Evolutionary conservation across 2,888 invertebrate species (phyloP).

Genomic region (Neoscelio sp.): DNA sequence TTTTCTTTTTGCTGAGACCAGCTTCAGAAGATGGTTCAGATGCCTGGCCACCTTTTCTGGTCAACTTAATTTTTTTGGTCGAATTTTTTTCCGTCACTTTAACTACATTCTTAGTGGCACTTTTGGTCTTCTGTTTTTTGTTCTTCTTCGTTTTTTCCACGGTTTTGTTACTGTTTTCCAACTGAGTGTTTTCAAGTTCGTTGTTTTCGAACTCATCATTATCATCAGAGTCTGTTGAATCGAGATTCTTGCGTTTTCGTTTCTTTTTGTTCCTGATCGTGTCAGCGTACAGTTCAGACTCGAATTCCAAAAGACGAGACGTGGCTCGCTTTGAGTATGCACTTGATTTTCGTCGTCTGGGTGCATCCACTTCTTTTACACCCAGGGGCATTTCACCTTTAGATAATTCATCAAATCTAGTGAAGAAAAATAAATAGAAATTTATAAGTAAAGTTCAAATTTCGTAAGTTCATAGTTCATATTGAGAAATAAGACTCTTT

Average conservation of each 20-base stretch:
- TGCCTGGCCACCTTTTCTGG: no score
- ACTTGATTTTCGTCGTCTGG: constrained; percentile 75
- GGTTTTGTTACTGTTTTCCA: not conserved
- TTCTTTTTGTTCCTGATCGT: constrained; percentile 68
- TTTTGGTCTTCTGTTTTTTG: constrained; percentile 10
- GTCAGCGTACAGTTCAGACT: constrained; percentile 83
- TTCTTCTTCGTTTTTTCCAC: not conserved
- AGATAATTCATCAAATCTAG: constrained; percentile 86
- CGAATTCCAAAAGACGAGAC: constrained; percentile 83
- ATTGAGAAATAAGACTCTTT: no score
- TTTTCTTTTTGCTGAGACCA: not conserved
- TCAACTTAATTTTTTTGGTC: constrained; percentile 1
- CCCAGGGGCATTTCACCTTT: constrained; percentile 88
- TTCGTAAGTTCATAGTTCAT: no score
- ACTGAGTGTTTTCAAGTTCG: not conserved
- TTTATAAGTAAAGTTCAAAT: no score
- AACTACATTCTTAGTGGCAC: not conserved
- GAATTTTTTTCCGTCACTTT: constrained; percentile 17
- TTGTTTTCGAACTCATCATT: constrained; percentile 5
- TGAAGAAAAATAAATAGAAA: no score
- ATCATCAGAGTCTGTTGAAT: constrained; percentile 5
- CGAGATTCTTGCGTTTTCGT: constrained; percentile 70
- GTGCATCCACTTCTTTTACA: constrained; percentile 84
- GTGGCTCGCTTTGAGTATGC: constrained; percentile 80
- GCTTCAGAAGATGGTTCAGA: no score